Percentiles rank a stretch among this genome's conserved stretches.
Conservation (phyloP, 1,140 invertebrate genomes). For the Drosophila sucinea region DNA sequence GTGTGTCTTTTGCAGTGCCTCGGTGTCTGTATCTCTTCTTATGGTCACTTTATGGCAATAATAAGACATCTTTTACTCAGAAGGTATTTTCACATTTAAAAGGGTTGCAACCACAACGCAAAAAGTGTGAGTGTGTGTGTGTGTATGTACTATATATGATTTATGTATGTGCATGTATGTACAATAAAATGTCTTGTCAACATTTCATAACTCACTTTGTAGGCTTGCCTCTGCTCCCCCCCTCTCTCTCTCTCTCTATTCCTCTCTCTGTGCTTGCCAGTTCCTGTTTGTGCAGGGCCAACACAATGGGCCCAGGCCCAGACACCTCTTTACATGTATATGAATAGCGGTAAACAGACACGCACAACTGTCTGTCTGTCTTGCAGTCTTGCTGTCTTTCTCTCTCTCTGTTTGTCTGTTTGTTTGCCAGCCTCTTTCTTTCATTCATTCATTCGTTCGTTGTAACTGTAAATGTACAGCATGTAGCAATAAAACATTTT, state of each 20-base stretch:
- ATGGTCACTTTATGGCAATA: constrained; percentile 71
- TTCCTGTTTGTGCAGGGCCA: constrained; percentile 68
- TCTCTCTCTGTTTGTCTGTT: constrained; percentile 38
- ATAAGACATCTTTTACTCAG: constrained; percentile 67
- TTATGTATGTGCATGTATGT: constrained; percentile 30
- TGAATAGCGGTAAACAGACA: constrained; percentile 66
- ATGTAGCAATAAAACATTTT: constrained; percentile 73
- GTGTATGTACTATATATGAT: constrained; percentile 49
- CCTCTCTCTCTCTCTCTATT: neutral
- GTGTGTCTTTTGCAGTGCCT: neutral
- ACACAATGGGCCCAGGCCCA: constrained; percentile 56
- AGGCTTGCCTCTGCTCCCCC: constrained; percentile 14
- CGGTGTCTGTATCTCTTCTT: constrained; percentile 17
- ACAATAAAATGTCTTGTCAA: constrained; percentile 80
- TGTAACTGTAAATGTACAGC: constrained; percentile 65
- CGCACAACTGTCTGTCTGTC: constrained; percentile 49
- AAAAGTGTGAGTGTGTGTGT: constrained; percentile 20
- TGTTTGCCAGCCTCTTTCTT: constrained; percentile 66
- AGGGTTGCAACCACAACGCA: constrained; percentile 48
- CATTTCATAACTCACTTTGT: constrained; percentile 80
- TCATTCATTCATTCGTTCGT: constrained; percentile 1
- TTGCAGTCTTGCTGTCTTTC: constrained; percentile 63
- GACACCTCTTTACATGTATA: constrained; percentile 40
- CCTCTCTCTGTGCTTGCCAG: neutral
- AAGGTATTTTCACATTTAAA: constrained; percentile 49